These are phyloP conservation scores for Lucilia sericata DNA, from an alignment of 1,140 invertebrate genomes.

Conservation along the genomic window DNA sequence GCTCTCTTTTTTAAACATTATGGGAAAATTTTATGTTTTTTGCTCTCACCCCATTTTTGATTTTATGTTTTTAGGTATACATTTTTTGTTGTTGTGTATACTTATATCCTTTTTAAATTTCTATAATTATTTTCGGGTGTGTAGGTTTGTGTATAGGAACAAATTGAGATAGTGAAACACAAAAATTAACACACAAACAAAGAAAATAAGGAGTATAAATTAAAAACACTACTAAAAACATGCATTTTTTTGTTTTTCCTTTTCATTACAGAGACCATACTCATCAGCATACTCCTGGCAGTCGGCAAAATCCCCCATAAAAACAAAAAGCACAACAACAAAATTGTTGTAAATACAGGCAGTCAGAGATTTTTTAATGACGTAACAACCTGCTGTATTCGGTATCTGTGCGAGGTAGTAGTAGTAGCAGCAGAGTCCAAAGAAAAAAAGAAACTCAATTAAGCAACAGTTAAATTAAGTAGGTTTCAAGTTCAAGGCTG, in stretches of 20 bases:
- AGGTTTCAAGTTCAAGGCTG: slow-evolving; percentile 67
- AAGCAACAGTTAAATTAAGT: slow-evolving; percentile 68
- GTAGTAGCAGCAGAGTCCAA: not conserved
- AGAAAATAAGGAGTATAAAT: slow-evolving; percentile 37
- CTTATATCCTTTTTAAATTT: not conserved
- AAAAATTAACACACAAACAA: slow-evolving; percentile 37
- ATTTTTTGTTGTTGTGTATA: not conserved
- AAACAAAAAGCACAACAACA: slow-evolving; percentile 14
- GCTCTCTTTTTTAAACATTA: not conserved
- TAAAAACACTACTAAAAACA: slow-evolving; percentile 40
- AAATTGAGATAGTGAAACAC: slow-evolving; percentile 26
- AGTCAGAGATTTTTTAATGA: slow-evolving; percentile 20
- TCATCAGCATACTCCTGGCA: not conserved
- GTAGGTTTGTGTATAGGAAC: slow-evolving; percentile 13
- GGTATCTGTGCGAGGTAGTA: not conserved
- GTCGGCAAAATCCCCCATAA: not conserved
- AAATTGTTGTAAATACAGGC: slow-evolving; percentile 7
- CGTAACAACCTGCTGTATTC: slow-evolving; percentile 18
- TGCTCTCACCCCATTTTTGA: not conserved
- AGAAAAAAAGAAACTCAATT: slow-evolving; percentile 54
- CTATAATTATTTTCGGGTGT: not conserved
- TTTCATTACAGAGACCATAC: not conserved
- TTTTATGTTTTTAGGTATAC: not conserved
- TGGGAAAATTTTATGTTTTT: not conserved
- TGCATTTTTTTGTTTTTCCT: not conserved